These are phyloP conservation scores for Dermatemys mawii DNA, from an alignment of 2,113 vertebrate genomes.

Conservation along the genomic window DNA sequence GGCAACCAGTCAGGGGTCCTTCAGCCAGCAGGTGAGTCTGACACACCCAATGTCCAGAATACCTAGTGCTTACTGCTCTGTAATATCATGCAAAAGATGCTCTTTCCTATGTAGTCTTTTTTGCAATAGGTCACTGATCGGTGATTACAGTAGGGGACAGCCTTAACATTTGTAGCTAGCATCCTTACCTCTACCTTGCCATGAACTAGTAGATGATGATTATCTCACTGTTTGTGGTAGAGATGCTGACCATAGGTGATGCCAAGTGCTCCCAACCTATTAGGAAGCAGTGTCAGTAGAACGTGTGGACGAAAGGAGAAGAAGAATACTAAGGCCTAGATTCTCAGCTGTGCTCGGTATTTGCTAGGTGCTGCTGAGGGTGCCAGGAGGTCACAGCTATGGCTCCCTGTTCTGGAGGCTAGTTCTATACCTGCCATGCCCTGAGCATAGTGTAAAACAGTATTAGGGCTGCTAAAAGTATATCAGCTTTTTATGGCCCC, in stretches of 20 bases:
- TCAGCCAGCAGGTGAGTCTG: rapidly evolving
- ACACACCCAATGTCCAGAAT: neutral
- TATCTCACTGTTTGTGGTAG: neutral
- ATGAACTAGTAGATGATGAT: neutral
- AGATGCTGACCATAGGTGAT: neutral
- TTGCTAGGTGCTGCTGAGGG: neutral
- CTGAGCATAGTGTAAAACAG: neutral
- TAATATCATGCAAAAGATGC: rapidly evolving
- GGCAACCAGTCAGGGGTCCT: neutral
- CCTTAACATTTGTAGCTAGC: neutral
- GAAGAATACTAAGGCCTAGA: neutral
- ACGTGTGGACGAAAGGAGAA: neutral
- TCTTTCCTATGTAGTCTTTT: neutral
- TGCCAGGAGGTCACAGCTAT: neutral
- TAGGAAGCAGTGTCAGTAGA: neutral
- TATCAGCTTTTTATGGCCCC: constrained; percentile 28
- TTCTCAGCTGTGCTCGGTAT: neutral
- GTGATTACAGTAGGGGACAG: neutral
- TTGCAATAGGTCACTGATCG: neutral
- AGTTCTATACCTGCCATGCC: neutral
- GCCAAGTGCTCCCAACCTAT: rapidly evolving
- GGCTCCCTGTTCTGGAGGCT: neutral
- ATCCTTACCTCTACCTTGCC: neutral
- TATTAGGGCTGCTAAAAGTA: neutral
- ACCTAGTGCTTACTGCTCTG: neutral